A percentile compares a stretch with the other conserved stretches of the same genome.
Conservation (phyloP, 1,140 invertebrate genomes). For the Odontomachus brunneus region DNA sequence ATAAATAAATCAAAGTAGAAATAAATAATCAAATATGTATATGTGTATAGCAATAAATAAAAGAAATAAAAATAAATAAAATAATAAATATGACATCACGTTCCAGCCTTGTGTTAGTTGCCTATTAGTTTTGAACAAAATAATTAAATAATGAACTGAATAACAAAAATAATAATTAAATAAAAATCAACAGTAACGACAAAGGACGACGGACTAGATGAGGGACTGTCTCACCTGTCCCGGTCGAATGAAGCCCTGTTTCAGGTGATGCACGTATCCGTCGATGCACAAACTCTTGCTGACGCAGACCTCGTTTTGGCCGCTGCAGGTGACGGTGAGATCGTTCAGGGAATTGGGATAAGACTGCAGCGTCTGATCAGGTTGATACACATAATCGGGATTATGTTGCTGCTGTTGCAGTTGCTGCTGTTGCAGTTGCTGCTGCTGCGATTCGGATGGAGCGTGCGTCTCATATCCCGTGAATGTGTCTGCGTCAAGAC, state of each 20-base stretch:
- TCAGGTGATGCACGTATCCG: conserved; percentile 48
- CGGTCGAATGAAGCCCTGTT: conserved; percentile 19
- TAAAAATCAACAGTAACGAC: too few relatives aligned
- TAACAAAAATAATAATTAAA: too few relatives aligned
- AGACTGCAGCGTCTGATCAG: not conserved
- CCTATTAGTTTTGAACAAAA: too few relatives aligned
- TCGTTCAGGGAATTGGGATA: conserved; percentile 11
- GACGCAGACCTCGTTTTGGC: conserved; percentile 55
- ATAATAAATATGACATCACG: too few relatives aligned
- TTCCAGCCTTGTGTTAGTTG: too few relatives aligned
- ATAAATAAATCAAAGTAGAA: too few relatives aligned
- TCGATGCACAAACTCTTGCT: conserved; percentile 52
- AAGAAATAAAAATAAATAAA: too few relatives aligned
- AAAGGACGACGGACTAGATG: not conserved
- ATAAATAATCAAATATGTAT: too few relatives aligned
- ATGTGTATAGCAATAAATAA: too few relatives aligned
- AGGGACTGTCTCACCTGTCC: conserved; percentile 40
- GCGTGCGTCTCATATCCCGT: conserved; percentile 17
- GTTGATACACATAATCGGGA: conserved; percentile 31
- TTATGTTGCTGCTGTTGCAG: conserved; percentile 26
- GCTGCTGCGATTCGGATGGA: conserved; percentile 20
- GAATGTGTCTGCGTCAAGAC: not conserved
- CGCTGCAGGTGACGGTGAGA: conserved; percentile 59
- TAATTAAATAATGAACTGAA: too few relatives aligned
- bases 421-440: not conserved